These are phyloP conservation scores for Aramus guarauna DNA, from an alignment of 2,113 vertebrate genomes.

Conservation along the genomic window DNA sequence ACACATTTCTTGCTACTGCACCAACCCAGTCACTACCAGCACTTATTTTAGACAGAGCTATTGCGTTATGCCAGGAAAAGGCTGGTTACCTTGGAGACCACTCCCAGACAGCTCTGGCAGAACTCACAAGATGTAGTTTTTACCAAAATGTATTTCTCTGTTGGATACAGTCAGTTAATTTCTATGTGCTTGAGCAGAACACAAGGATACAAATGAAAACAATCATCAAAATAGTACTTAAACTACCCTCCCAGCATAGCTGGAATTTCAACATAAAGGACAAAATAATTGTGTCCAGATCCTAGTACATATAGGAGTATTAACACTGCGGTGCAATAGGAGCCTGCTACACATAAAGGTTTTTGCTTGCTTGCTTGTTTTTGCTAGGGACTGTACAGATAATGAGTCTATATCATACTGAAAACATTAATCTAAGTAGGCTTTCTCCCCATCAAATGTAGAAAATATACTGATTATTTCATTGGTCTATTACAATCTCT, in stretches of 20 bases:
- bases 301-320: neutral
- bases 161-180: neutral
- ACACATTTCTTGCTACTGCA: slow-evolving; percentile 9
- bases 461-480: neutral
- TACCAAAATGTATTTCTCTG: neutral
- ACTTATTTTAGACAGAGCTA: slow-evolving; percentile 16
- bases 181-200: neutral
- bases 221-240: neutral
- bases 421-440: neutral
- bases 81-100: slow-evolving; percentile 60
- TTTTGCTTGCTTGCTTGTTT: neutral
- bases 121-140: neutral
- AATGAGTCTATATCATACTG: neutral
- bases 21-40: neutral
- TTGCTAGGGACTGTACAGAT: neutral
- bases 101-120: neutral
- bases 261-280: neutral
- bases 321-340: fast-evolving
- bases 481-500: neutral
- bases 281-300: neutral
- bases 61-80: slow-evolving; percentile 2
- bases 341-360: neutral
- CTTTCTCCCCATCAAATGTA: neutral
- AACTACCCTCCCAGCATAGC: neutral
- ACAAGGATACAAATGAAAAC: neutral